phyloP scores from a whole-genome alignment of 2,888 invertebrate genomes.

The Julus scandinavius region DNA sequence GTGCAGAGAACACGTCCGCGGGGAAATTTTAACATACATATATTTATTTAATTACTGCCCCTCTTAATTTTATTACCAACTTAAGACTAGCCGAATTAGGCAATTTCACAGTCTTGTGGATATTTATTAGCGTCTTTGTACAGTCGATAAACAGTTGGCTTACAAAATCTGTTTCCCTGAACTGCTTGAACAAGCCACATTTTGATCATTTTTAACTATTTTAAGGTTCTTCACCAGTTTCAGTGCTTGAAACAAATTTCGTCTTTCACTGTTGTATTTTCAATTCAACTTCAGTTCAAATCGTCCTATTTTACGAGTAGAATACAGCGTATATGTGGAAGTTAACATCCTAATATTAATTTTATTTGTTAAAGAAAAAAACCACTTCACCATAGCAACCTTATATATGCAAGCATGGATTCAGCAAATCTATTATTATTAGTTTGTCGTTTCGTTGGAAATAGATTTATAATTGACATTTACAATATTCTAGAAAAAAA shows the following conservation, averaged over 20 bases:
- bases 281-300: not conserved
- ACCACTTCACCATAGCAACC: not conserved
- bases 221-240: no score
- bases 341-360: not conserved
- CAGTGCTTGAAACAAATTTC: no score
- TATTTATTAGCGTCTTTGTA: not conserved
- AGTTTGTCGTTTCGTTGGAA: not conserved
- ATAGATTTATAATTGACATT: not conserved
- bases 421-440: not conserved
- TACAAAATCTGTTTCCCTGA: not conserved
- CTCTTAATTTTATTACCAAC: slow-evolving; percentile 11
- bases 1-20: not conserved
- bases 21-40: slow-evolving; percentile 35
- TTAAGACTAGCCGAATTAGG: not conserved
- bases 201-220: not conserved
- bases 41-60: slow-evolving; percentile 12
- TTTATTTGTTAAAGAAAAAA: not conserved
- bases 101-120: not conserved
- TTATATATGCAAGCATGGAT: not conserved
- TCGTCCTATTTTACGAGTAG: not conserved
- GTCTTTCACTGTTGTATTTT: not conserved
- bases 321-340: not conserved
- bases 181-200: not conserved
- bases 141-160: not conserved
- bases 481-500: not conserved